phyloP scores from a whole-genome alignment of 2,797 vertebrate species.

The Emys orbicularis region DNA sequence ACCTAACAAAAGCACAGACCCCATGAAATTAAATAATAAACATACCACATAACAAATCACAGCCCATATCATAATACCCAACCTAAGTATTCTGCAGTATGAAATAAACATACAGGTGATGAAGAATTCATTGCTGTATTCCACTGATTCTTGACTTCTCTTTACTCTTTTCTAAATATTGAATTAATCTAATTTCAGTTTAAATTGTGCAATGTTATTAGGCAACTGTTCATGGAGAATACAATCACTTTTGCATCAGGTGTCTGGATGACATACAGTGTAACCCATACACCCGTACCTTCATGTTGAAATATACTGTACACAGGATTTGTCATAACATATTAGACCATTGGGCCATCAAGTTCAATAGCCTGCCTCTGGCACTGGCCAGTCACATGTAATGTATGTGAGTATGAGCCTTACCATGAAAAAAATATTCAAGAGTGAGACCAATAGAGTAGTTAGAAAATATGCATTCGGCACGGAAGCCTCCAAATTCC shows the following conservation, averaged over 20 bases:
- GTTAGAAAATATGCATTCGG: background rate
- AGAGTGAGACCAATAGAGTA: background rate
- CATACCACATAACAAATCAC: background rate
- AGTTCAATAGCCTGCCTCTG: background rate
- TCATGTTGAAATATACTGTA: background rate
- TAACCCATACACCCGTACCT: background rate
- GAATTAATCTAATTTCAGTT: background rate
- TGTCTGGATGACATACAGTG: accelerated
- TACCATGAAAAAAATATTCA: background rate
- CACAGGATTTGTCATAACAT: background rate
- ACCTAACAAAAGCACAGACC: background rate
- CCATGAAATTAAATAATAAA: background rate
- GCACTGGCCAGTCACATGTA: background rate
- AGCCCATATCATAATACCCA: background rate
- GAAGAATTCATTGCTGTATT: background rate
- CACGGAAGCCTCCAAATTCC: background rate
- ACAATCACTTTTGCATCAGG: background rate
- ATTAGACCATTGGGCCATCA: background rate
- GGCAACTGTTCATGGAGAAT: background rate
- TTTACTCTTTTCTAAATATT: background rate
- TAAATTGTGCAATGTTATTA: background rate
- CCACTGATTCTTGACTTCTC: background rate
- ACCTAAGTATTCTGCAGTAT: background rate
- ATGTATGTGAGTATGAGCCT: background rate
- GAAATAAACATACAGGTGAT: background rate